Evolutionary conservation across 2,888 invertebrate genomes (phyloP).

Genomic region (Tetanocera ferruginea): DNA sequence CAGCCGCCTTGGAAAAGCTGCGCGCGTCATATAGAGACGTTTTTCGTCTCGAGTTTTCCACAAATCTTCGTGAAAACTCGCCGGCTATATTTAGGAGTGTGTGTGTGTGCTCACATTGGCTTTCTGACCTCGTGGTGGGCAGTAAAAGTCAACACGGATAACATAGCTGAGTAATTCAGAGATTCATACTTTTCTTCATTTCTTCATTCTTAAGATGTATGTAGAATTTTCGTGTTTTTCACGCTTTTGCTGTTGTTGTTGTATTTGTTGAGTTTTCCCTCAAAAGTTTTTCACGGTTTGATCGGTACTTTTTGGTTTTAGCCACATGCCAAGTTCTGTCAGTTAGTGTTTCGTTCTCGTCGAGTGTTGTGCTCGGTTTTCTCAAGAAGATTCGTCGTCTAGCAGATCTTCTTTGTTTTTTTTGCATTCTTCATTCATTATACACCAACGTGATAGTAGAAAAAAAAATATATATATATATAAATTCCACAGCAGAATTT

Average conservation of each 20-base stretch:
- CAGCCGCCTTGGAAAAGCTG: neutral
- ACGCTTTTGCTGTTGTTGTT: neutral
- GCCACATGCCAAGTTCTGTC: constrained; percentile 52
- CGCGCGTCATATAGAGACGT: neutral
- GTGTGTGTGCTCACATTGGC: neutral
- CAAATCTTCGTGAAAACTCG: neutral
- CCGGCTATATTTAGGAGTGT: neutral
- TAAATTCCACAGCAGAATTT: neutral
- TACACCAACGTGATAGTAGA: constrained; percentile 34
- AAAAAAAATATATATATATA: too few relatives aligned
- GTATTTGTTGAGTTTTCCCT: constrained; percentile 5
- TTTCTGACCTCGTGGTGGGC: constrained; percentile 1
- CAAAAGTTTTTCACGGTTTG: neutral
- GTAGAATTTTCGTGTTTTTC: constrained; percentile 10
- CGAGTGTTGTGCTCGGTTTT: constrained; percentile 70
- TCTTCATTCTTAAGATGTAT: neutral
- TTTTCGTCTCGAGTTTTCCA: neutral
- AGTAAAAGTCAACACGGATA: neutral
- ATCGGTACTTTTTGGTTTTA: constrained; percentile 24
- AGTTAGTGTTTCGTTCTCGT: constrained; percentile 71
- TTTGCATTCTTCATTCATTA: constrained; percentile 38
- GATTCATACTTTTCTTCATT: neutral
- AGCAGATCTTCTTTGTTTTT: constrained; percentile 51
- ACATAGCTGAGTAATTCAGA: neutral
- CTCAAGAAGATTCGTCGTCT: constrained; percentile 63